Evolutionary conservation across 2,888 invertebrate species (phyloP).

Genomic region (Drosophila prolongata): DNA sequence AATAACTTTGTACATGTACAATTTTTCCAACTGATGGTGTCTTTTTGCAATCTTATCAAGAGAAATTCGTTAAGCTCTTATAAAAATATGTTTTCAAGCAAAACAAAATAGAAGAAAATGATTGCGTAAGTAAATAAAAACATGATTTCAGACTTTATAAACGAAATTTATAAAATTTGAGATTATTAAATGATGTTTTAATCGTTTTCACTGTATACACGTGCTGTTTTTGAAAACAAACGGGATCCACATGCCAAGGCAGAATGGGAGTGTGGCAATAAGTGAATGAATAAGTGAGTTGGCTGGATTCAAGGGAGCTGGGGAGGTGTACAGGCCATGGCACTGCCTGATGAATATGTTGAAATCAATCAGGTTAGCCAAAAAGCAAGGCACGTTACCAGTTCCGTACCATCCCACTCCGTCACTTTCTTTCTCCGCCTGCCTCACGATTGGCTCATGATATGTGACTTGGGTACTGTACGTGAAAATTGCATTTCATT

Average conservation of each 20-base stretch:
- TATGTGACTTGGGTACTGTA: constrained; percentile 65
- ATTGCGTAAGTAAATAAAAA: no score
- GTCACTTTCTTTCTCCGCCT: constrained; percentile 3
- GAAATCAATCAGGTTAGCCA: constrained; percentile 68
- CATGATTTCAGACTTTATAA: no score
- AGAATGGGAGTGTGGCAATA: constrained; percentile 21
- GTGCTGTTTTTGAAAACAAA: constrained; percentile 35
- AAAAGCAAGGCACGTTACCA: constrained; percentile 34
- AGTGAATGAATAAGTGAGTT: constrained; percentile 25
- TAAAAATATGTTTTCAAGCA: no score
- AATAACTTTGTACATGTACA: no score
- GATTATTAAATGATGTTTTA: background rate
- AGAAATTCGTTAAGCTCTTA: no score
- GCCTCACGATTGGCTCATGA: constrained; percentile 32
- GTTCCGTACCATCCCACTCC: background rate
- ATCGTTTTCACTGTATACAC: constrained; percentile 30
- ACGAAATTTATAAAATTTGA: no score
- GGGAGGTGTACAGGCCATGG: constrained; percentile 1
- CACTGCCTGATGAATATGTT: constrained; percentile 42
- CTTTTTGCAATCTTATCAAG: no score
- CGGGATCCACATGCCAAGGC: constrained; percentile 43
- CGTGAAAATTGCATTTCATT: constrained; percentile 78
- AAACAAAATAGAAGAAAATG: no score
- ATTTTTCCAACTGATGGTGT: no score
- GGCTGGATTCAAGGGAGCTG: background rate